Evolutionary conservation across 2,113 vertebrate species (phyloP).

Genomic region (Elgaria multicarinata): DNA sequence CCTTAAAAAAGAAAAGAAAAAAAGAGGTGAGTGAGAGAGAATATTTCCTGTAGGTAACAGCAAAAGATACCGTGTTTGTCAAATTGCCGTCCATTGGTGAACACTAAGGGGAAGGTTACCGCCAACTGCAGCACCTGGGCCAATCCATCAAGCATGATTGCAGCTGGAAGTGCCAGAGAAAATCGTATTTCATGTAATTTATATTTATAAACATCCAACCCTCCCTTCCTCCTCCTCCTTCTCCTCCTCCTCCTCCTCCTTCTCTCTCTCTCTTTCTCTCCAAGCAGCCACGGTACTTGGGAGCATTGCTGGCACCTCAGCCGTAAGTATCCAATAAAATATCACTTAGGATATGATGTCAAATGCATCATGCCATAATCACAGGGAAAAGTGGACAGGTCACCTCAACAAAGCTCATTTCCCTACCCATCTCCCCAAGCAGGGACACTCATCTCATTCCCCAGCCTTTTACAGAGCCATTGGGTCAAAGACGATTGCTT

Average conservation of each 20-base stretch:
- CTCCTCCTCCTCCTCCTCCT: too few relatives aligned
- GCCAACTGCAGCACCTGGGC: constrained; percentile 4
- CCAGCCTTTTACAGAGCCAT: background rate
- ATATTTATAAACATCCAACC: background rate
- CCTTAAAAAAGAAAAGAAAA: background rate
- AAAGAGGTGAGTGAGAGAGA: background rate
- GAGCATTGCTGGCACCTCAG: background rate
- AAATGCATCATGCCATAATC: constrained; percentile 18
- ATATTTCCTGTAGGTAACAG: background rate
- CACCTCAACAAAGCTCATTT: background rate
- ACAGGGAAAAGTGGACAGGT: constrained; percentile 15
- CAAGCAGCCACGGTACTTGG: background rate
- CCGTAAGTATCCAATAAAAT: constrained; percentile 22
- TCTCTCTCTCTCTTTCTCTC: background rate
- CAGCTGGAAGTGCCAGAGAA: background rate
- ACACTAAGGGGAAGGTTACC: background rate
- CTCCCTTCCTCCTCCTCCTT: too few relatives aligned
- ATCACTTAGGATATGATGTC: background rate
- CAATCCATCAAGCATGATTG: constrained; percentile 4
- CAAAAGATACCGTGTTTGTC: background rate
- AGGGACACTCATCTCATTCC: background rate
- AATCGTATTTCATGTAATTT: constrained; percentile 28
- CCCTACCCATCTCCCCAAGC: constrained; percentile 1
- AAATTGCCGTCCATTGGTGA: background rate
- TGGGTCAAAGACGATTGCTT: background rate